A percentile compares a stretch with the other conserved stretches of the same genome.
Evolutionary conservation across 2,888 invertebrate genomes (phyloP).

Genomic region (Caradrina clavipalpis): DNA sequence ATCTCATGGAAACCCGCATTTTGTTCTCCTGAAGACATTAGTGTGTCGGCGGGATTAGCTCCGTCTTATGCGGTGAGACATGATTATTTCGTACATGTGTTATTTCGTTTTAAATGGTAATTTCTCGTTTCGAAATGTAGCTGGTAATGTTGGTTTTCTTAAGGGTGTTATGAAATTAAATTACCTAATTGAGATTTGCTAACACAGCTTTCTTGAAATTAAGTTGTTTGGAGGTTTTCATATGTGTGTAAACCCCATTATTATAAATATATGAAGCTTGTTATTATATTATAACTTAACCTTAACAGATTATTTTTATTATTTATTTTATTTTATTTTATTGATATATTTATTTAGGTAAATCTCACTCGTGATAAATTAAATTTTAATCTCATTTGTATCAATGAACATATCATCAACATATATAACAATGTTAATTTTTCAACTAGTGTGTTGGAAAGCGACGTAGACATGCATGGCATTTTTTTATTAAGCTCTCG

Average conservation of each 20-base stretch:
- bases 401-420: no score
- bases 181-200: slow-evolving; percentile 41
- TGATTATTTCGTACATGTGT: slow-evolving; percentile 57
- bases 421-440: no score
- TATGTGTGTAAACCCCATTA: neutral
- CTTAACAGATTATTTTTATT: no score
- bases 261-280: no score
- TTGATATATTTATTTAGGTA: no score
- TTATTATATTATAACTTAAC: no score
- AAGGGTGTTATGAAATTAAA: slow-evolving; percentile 45
- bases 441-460: no score
- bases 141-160: slow-evolving; percentile 46
- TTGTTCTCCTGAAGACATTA: slow-evolving; percentile 51
- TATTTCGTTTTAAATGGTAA: slow-evolving; percentile 59
- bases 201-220: slow-evolving; percentile 39
- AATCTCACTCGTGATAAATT: no score
- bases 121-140: slow-evolving; percentile 43
- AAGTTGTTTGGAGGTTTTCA: slow-evolving; percentile 22
- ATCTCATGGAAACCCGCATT: slow-evolving; percentile 49
- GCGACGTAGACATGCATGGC: no score
- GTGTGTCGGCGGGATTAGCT: slow-evolving; percentile 48
- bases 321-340: no score
- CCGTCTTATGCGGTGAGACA: slow-evolving; percentile 29
- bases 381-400: no score
- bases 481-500: no score